Conservation (phyloP, 2,797 vertebrate species). For the Sebastes matsubarae region DNA sequence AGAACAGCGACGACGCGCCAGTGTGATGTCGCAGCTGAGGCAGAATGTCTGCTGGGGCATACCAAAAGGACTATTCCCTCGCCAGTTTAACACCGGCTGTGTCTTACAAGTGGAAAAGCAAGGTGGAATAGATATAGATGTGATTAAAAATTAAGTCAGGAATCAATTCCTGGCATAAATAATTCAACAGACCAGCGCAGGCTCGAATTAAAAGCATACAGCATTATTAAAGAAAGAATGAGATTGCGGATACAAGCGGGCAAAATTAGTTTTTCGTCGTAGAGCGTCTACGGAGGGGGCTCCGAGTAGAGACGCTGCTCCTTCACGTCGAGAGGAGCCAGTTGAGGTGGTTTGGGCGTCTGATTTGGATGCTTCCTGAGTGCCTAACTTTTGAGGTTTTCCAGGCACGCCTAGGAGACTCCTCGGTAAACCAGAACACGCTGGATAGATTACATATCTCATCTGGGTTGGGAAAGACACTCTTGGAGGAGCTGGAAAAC, state of each 20-base stretch:
- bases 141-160: slow-evolving; percentile 39
- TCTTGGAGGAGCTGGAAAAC: background rate
- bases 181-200: slow-evolving; percentile 21
- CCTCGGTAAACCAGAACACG: background rate
- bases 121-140: slow-evolving; percentile 16
- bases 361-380: background rate
- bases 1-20: background rate
- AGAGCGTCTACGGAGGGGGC: background rate
- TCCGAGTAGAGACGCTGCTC: background rate
- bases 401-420: background rate
- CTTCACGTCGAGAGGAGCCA: background rate
- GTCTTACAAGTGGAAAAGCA: background rate
- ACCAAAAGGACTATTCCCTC: background rate
- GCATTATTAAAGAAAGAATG: slow-evolving; percentile 5
- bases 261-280: background rate
- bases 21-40: slow-evolving; percentile 20
- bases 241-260: background rate
- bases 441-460: background rate
- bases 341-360: background rate
- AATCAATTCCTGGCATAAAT: slow-evolving; percentile 50
- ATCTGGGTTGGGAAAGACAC: background rate
- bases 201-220: slow-evolving; percentile 49
- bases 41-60: slow-evolving; percentile 2
- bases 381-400: too few species aligned
- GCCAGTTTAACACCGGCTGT: background rate